These are phyloP conservation scores for Galbula dea DNA, from an alignment of 2,113 vertebrate species.

Conservation along the genomic window DNA sequence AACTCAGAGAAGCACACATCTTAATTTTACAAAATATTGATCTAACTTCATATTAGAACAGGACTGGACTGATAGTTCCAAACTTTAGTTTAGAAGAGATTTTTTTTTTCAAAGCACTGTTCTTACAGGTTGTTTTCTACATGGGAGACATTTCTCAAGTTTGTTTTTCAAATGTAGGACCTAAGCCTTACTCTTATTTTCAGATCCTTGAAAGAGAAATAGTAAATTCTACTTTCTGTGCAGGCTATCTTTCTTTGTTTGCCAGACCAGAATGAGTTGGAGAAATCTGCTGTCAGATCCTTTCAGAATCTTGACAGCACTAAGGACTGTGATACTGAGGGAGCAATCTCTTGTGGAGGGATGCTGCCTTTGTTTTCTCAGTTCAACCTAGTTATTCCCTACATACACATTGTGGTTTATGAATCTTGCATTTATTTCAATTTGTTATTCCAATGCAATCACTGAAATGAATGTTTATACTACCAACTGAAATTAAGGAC, in stretches of 20 bases:
- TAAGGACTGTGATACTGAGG: not conserved
- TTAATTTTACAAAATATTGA: not conserved
- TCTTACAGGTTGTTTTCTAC: not conserved
- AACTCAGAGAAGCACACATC: not conserved
- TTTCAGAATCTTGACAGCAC: not conserved
- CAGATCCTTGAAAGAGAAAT: not conserved
- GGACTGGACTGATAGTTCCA: not conserved
- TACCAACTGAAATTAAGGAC: not conserved
- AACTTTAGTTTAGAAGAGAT: not conserved
- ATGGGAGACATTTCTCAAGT: not conserved
- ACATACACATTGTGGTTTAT: not conserved
- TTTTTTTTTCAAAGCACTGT: not conserved
- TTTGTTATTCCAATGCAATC: not conserved
- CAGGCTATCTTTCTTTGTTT: not conserved
- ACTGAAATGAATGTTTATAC: not conserved
- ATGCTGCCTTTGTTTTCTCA: not conserved
- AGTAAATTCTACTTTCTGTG: not conserved
- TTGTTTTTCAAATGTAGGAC: not conserved
- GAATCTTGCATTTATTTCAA: not conserved
- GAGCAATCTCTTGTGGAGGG: not conserved
- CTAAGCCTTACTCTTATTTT: not conserved
- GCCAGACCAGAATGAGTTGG: not conserved
- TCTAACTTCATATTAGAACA: not conserved
- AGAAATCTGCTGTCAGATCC: not conserved
- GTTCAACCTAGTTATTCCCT: not conserved